phyloP scores from a whole-genome alignment of 2,888 invertebrate genomes.

The Plagodis pulveraria region DNA sequence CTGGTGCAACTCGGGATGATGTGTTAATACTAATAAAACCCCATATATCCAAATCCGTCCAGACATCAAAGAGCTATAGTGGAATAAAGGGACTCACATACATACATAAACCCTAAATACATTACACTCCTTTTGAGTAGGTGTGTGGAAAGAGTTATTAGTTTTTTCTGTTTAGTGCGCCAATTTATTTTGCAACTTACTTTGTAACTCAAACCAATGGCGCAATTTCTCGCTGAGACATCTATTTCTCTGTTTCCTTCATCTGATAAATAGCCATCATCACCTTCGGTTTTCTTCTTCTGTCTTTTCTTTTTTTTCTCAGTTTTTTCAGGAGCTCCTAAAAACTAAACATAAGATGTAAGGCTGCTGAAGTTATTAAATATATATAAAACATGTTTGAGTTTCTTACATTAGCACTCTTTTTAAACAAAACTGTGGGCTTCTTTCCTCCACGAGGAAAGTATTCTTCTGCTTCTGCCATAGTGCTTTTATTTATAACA shows the following conservation, averaged over 20 bases:
- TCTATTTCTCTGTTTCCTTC: constrained; percentile 61
- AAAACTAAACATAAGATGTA: constrained; percentile 52
- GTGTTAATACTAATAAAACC: too few relatives aligned
- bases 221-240: constrained; percentile 65
- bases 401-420: constrained; percentile 70
- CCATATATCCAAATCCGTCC: too few relatives aligned
- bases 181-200: constrained; percentile 40
- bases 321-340: constrained; percentile 70
- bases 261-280: constrained; percentile 77
- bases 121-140: too few relatives aligned
- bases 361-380: neutral
- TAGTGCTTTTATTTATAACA: constrained; percentile 37
- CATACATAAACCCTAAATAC: too few relatives aligned
- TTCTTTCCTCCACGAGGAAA: constrained; percentile 85
- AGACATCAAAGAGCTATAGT: too few relatives aligned
- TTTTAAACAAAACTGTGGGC: constrained; percentile 71
- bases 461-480: constrained; percentile 79
- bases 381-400: neutral
- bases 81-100: too few relatives aligned
- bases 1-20: too few relatives aligned
- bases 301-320: constrained; percentile 69
- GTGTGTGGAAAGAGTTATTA: too few relatives aligned
- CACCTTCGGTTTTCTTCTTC: constrained; percentile 68
- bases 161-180: too few relatives aligned
- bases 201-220: constrained; percentile 63